Base-by-base conservation (phyloP, 23 tunicate species). In the Botrylloides violaceus region DNA sequence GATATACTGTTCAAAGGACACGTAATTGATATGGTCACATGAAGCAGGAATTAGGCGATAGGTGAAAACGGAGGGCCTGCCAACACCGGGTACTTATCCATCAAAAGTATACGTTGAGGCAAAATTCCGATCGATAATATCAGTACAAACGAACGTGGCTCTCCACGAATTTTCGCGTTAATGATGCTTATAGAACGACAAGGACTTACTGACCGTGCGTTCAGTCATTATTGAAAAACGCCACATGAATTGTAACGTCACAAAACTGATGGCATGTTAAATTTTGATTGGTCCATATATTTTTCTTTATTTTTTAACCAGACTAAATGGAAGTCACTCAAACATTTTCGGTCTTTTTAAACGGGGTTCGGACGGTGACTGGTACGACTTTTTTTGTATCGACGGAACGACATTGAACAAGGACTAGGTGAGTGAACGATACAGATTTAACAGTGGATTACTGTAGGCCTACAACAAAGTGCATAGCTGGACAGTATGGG, bases 231-330 rank as follows among this genome's bases (percentile, higher is more conserved):
- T 43, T 36, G 57, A 43, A 68, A 68, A 37, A 68, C 37, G 74
- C 74, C 74, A 68, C 74, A 68, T 68, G 74, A 68, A 68, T 43
- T 24, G 37, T 68, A 30, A 32, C 74, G 74, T 68, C 74, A 68
- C 57, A 5, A 36, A 1, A 34, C 56, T 61, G 39, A 55, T 65
- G 39, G 73, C 81, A 77, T 77, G 81, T 70, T 65, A 23, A 15
- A 12, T 65, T 77, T 58, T 77, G 81, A 77, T 77, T 77, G 81
- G 81, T 65, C 38, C 71, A 36, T 0, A 15, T 23, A 7, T 7
- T 43, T 15, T 43, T 43, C 15, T 15, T 43, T 15, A 7, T 9
- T 43, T 7, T 43, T 43, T 43, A 7, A 9, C 53, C 12, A 15
- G 53, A 43, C 53, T 43, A 43, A 43, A 43, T 9, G 53, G 53